Evolutionary conservation across 2,113 vertebrate genomes (phyloP).

Genomic region (Oceanodroma tethys): DNA sequence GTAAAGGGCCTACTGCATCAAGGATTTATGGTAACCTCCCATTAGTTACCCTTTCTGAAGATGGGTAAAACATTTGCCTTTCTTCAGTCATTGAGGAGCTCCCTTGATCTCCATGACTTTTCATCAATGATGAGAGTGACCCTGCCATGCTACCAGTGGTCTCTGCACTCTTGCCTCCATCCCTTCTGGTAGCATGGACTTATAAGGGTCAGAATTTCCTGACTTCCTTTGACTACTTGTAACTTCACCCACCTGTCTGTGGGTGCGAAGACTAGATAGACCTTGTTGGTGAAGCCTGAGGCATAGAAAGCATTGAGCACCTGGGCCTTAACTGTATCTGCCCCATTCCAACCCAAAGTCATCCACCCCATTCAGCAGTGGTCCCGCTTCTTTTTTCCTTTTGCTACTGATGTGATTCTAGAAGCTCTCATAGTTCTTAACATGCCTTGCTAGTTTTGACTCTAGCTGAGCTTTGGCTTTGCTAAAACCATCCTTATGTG

Average conservation of each 20-base stretch:
- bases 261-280: neutral
- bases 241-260: neutral
- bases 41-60: neutral
- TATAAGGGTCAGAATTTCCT: neutral
- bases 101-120: neutral
- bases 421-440: neutral
- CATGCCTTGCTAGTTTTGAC: neutral
- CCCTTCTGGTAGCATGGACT: neutral
- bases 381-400: neutral
- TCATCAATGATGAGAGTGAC: neutral
- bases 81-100: neutral
- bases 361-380: accelerated
- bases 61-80: neutral
- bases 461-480: neutral
- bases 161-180: neutral
- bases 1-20: neutral
- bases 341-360: too few species aligned
- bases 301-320: neutral
- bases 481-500: neutral
- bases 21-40: neutral
- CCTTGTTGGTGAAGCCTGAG: neutral
- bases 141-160: neutral
- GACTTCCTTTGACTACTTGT: neutral
- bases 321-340: neutral
- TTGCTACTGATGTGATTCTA: neutral